Percentiles rank a stretch among this genome's conserved stretches.
phyloP scores from a whole-genome alignment of 1,140 invertebrate species.

The Dinoponera quadriceps region DNA sequence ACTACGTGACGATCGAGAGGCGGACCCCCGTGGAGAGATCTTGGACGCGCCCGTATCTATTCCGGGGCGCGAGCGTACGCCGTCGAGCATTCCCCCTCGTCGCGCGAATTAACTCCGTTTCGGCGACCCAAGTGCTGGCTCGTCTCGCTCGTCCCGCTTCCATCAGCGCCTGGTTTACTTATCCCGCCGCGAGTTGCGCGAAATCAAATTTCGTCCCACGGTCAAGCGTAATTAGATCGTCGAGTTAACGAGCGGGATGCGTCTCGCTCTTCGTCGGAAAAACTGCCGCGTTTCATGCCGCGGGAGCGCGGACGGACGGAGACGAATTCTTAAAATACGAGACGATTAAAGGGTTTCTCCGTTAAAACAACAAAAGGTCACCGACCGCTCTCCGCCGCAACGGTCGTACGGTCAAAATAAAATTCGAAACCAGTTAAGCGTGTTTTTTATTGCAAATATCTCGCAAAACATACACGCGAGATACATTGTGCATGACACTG shows the following conservation, averaged over 20 bases:
- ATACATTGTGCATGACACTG: constrained; percentile 7
- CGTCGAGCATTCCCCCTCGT: constrained; percentile 16
- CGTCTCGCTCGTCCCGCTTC: neutral
- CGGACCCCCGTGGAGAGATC: constrained; percentile 35
- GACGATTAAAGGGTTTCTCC: no score
- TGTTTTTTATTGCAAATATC: neutral
- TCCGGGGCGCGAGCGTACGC: constrained; percentile 28
- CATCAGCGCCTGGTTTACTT: constrained; percentile 14
- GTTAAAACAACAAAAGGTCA: no score
- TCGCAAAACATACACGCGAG: neutral
- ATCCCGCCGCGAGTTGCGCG: constrained; percentile 30
- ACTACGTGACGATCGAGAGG: constrained; percentile 43
- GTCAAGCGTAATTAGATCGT: constrained; percentile 56
- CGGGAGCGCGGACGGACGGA: neutral
- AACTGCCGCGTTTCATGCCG: neutral
- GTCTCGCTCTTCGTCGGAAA: constrained; percentile 23
- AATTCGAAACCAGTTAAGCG: neutral
- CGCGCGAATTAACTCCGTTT: constrained; percentile 58
- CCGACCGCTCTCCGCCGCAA: neutral
- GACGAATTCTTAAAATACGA: neutral
- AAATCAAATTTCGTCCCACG: constrained; percentile 56
- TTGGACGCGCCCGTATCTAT: constrained; percentile 54
- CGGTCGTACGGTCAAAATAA: neutral
- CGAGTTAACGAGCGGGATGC: constrained; percentile 46
- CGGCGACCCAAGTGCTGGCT: constrained; percentile 33